Evolutionary conservation across 1,140 invertebrate species (phyloP), one percentile per base, ranked within the genome.

Genomic region (Dreissena polymorpha): DNA sequence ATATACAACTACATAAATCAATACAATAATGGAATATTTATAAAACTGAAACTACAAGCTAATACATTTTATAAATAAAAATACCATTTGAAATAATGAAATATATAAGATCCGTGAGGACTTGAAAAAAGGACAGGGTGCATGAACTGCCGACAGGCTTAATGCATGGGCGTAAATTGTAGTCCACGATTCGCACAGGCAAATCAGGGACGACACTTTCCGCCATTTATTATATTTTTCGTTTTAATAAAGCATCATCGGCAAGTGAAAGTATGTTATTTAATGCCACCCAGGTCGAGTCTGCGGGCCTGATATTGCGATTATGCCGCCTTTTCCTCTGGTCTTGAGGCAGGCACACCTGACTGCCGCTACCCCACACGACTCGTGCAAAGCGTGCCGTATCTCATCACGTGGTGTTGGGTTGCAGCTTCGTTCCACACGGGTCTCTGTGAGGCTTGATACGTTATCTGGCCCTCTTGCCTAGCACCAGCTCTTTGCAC

Each of bases 381-480:
- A 69, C 57, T 78, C 49, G n/a, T 2, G 51, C 64, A 39, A 78
- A 67, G 76, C 76, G 76, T 78, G 76, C 76, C 64, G 23, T 78
- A 78, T 78, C 76, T 78, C 65, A 53, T 50, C 76, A 67, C 23
- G 64, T 51, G 21, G 76, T 78, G 55, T 78, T 69, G n/a, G 29
- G 76, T 78, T 78, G 49, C 76, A 78, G 21, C n/a, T 12, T 60
- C 49, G 64, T 70, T 25, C 57, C 64, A 69, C 12, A 21, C 27
- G 0, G 76, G 49, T 29, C 69, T 68, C 76, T 78, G 50, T 68
- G 64, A 69, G 76, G 68, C 69, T 78, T 68, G 76, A 78, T 78
- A 78, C 57, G 76, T 78, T 78, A 78, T 78, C 76, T 68, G 55
- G 65, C 27, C 64, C 64, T 78, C 64, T 50, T 49, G 29, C 53